A percentile compares a stretch with the other conserved stretches of the same genome.
Conservation (phyloP, 2,888 invertebrate species). For the Parasteatoda lunata region DNA sequence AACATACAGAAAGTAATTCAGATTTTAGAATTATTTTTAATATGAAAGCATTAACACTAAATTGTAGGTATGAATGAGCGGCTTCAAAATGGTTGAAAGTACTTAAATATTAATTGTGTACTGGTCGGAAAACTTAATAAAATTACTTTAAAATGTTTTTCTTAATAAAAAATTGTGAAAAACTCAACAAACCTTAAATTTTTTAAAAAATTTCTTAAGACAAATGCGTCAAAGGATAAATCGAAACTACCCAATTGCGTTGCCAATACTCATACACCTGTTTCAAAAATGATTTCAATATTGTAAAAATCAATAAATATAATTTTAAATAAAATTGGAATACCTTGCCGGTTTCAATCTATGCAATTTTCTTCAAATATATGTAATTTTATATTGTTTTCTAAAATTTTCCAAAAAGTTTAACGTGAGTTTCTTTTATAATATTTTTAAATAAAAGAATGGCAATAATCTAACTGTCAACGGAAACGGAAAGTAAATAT, state of each 20-base stretch:
- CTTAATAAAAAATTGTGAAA: constrained; percentile 2
- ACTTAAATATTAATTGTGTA: no score
- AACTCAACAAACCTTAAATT: constrained; percentile 34
- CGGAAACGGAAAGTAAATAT: constrained; percentile 68
- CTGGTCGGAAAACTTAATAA: no score
- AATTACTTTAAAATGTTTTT: background rate
- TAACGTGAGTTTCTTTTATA: background rate
- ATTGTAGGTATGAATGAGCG: no score
- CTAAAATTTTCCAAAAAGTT: background rate
- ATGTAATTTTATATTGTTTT: no score
- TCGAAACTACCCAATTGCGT: constrained; percentile 51
- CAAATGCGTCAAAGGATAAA: constrained; percentile 66
- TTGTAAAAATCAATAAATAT: constrained; percentile 28
- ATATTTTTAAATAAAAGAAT: background rate
- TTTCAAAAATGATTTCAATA: background rate
- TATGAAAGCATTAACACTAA: no score
- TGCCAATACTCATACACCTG: constrained; percentile 23
- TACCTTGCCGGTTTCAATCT: no score
- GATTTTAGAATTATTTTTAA: no score
- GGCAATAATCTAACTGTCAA: constrained; percentile 28
- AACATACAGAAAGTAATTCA: no score
- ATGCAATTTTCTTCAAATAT: no score
- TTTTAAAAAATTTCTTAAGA: constrained; percentile 30
- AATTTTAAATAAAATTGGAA: background rate
- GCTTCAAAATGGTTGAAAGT: no score